These are phyloP conservation scores for Athene noctua DNA, from an alignment of 2,113 vertebrate genomes.

Conservation along the genomic window DNA sequence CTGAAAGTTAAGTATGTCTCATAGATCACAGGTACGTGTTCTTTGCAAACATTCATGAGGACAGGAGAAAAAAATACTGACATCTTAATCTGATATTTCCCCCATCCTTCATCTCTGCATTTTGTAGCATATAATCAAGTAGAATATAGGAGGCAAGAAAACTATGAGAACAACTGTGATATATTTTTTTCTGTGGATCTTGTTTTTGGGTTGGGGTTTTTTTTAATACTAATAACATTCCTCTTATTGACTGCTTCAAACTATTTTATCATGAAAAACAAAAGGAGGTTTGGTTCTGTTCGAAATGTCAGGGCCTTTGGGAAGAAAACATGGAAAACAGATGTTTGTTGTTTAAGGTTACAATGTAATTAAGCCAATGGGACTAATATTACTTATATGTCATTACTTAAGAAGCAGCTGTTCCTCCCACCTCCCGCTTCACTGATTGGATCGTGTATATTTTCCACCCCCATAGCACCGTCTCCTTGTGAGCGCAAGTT, in stretches of 20 bases:
- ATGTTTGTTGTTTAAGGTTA: slow-evolving; percentile 62
- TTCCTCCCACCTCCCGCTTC: neutral
- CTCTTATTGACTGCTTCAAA: neutral
- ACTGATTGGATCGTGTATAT: neutral
- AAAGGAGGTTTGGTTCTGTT: neutral
- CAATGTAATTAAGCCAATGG: slow-evolving; percentile 39
- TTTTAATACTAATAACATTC: neutral
- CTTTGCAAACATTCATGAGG: neutral
- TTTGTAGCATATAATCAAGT: neutral
- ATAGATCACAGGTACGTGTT: neutral
- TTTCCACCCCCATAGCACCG: neutral
- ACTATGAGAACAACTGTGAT: neutral
- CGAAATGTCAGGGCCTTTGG: slow-evolving; percentile 34
- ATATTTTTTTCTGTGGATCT: neutral
- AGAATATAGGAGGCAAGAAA: neutral
- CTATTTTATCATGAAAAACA: neutral
- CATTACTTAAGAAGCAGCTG: slow-evolving; percentile 40
- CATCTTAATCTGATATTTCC: neutral
- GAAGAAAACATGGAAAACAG: slow-evolving; percentile 43
- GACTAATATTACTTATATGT: slow-evolving; percentile 33
- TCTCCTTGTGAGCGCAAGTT: neutral
- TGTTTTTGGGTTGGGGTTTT: neutral
- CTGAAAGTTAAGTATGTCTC: neutral
- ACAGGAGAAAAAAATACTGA: neutral
- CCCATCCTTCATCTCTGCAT: neutral